Base-by-base conservation (phyloP, 2,113 vertebrate species). In the Gambusia holbrooki region DNA sequence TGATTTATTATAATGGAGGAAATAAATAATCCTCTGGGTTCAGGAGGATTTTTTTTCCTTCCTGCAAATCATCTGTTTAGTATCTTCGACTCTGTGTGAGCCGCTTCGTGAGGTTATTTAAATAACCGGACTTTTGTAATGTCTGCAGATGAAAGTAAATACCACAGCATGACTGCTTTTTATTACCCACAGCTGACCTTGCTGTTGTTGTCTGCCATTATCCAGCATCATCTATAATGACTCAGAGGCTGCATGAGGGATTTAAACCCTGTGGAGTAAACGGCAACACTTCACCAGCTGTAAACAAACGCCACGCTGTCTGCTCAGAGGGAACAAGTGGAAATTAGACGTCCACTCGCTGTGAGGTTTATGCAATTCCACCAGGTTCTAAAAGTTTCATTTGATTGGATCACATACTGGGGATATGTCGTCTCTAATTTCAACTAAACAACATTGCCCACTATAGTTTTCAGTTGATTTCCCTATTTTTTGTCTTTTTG, bases 201-300 rank as follows among this genome's bases (percentile, higher is more conserved):
- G 27, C 48, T 62, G 71, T 66, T 73, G 69, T 69, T 29, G 73
- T 69, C 64, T n/a, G 54, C 37, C 70, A 58, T 81, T 66, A 79
- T 73, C 35, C 66, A 74, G 62, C 60, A 75, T 32, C 74, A 54
- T 67, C 80, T 66, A 78, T 84, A 54, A 69, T 42, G 30, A 69
- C 54, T 82, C 70, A 64, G 73, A 72, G 75, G 73, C 51, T 3
- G 70, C 37, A 40, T 0, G 6, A 32, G 29, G 28, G 80, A 79
- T 40, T 15, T 62, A 75, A 71, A 33, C 61, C 72, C 77, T 7
- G 61, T 4, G 17, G 84, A 61, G 70, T 37, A 75, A 80, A 82
- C 72, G 61, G 37, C 62, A 62, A 48, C 75, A 71, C 60, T 61
- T 68, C 62, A 11, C 22, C 66, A 51, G 74, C 71, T 69, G 67